Conservation (phyloP, 2,888 invertebrate genomes). For the Myathropa florea region DNA sequence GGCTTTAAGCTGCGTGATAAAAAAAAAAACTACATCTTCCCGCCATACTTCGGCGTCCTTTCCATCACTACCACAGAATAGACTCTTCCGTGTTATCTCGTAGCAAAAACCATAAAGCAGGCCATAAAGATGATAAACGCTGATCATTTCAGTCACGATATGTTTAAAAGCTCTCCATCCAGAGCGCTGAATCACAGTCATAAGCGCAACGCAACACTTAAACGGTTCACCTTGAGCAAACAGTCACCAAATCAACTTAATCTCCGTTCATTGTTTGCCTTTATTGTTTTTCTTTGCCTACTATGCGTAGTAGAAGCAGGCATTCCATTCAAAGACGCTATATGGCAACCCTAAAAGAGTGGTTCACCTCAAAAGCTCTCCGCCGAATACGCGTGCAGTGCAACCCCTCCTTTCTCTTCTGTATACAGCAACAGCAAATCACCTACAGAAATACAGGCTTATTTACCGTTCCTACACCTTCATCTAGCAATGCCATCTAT, state of each 20-base stretch:
- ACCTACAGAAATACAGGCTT: conserved; percentile 34
- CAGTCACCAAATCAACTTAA: neutral
- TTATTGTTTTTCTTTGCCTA: neutral
- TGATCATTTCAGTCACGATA: neutral
- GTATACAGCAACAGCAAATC: neutral
- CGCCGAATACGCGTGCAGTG: conserved; percentile 33
- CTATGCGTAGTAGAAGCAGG: conserved; percentile 10
- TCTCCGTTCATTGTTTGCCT: neutral
- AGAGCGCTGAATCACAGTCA: neutral
- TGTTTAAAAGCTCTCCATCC: neutral
- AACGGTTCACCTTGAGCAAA: conserved; percentile 16
- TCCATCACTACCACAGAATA: neutral
- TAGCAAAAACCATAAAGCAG: neutral
- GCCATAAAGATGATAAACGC: neutral
- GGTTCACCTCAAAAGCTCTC: conserved; percentile 69
- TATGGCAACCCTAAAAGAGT: conserved; percentile 67
- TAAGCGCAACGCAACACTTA: neutral
- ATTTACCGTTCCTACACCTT: conserved; percentile 26
- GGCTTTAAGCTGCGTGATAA: neutral
- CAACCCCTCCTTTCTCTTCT: conserved; percentile 40
- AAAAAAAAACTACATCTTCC: neutral
- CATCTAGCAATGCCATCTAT: conserved; percentile 50
- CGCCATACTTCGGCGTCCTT: neutral
- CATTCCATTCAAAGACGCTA: conserved; percentile 53
- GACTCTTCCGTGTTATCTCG: neutral